Base-by-base conservation (phyloP, 2,888 invertebrate genomes). In the Syrphus vitripennis region DNA sequence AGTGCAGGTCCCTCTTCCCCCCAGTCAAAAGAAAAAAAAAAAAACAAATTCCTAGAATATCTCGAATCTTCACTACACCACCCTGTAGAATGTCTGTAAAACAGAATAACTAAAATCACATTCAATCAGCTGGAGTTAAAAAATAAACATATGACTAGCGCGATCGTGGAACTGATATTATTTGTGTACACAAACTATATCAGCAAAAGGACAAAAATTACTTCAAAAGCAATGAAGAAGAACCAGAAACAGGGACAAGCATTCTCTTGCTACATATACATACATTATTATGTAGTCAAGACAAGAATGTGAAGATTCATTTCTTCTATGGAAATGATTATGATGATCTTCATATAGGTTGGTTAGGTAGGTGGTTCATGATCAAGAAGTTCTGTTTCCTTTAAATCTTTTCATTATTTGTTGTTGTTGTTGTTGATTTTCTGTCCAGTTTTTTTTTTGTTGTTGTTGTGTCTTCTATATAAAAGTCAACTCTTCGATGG, bases 101-200 rank as follows among this genome's bases (percentile, higher is more conserved):
- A 12, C 37, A 21, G 3, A 21, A 34, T 21, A 59, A 14, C 31
- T 45, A 31, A 50, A 67, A 67, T 67, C 81, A 74, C 50, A 74
- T 70, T 75, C 77, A 82, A 86, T 86, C 86, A 86, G 86, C 86
- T 86, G 86, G 74, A 1, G 21, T 3, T 34, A 70, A 31, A 75
- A 75, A 84, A 76, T 71, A 84, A 84, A 76, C 84, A 84, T 81
- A 84, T 80, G 75, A 83, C 53, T 55, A 26, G 55, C 31, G 55
- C 14, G 74, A 79, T 72, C 65, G n/a, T 72, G 48, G 63, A 40
- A 76, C 37, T 69, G 81, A 82, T 86, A 45, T 65, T 59, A n/a
- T 24, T 6, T 69, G 70, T 77, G 72, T 61, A 53, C 42, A 76
- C 69, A 76, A 76, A 34, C 42, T 14, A 65, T 31, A 40, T 45